phyloP scores from a whole-genome alignment of 2,113 vertebrate species.

The Desmodus rotundus region DNA sequence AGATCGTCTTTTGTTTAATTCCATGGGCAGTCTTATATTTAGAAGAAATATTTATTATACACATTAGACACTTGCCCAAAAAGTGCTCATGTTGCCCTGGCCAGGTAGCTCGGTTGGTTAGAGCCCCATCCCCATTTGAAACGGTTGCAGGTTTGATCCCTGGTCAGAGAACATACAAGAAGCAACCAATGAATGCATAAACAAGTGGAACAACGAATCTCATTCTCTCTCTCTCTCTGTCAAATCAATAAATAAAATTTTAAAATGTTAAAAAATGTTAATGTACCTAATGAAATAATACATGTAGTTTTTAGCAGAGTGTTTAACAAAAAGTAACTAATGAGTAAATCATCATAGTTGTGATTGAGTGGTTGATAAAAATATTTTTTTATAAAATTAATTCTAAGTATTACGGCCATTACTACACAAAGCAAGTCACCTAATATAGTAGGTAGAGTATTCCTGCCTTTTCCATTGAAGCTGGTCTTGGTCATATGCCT shows the following conservation, averaged over 20 bases:
- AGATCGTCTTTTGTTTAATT: constrained; percentile 35
- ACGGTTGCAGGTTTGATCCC: too few relatives aligned
- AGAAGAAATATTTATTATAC: neutral
- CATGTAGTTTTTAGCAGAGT: neutral
- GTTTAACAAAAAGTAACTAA: neutral
- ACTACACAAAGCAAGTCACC: neutral
- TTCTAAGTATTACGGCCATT: neutral
- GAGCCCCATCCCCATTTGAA: too few relatives aligned
- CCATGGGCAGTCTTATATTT: neutral
- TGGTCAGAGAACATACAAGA: too few relatives aligned
- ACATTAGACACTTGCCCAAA: neutral
- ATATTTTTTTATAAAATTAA: neutral
- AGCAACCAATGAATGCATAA: too few relatives aligned
- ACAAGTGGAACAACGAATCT: too few relatives aligned
- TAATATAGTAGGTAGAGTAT: neutral
- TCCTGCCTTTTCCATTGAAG: neutral
- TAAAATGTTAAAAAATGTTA: neutral
- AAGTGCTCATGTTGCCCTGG: neutral
- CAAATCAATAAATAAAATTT: too few relatives aligned
- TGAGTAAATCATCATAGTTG: neutral
- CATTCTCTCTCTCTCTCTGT: too few relatives aligned
- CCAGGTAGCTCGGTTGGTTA: too few relatives aligned
- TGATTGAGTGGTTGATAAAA: neutral
- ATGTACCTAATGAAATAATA: neutral
- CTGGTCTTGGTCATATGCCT: neutral